A percentile compares a stretch with the other conserved stretches of the same genome.
Conservation (phyloP, 1,140 invertebrate genomes). For the Drosophila elegans region DNA sequence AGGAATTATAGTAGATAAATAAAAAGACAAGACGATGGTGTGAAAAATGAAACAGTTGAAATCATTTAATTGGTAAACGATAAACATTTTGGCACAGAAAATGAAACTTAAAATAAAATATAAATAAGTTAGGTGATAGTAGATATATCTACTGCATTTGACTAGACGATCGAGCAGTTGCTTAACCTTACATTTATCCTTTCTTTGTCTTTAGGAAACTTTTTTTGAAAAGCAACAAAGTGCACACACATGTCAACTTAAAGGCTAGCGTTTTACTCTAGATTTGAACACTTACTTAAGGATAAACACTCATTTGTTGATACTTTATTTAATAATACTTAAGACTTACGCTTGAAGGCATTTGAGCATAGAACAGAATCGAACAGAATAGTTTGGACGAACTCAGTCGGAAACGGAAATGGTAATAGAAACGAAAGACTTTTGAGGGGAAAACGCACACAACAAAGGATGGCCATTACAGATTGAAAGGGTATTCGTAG, state of each 20-base stretch:
- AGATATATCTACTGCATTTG: conserved; percentile 33
- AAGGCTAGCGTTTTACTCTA: conserved; percentile 40
- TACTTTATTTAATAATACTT: conserved; percentile 75
- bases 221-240: conserved; percentile 71
- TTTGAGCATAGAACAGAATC: conserved; percentile 62
- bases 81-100: conserved; percentile 54
- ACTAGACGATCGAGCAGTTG: conserved; percentile 37
- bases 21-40: conserved; percentile 51
- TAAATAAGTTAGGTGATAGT: conserved; percentile 25
- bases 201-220: conserved; percentile 78
- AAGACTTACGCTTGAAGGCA: conserved; percentile 77
- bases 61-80: conserved; percentile 68
- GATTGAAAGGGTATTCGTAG: neutral
- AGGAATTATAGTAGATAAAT: conserved; percentile 27
- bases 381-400: conserved; percentile 13
- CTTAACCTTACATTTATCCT: conserved; percentile 33
- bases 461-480: conserved; percentile 47
- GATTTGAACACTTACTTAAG: conserved; percentile 59
- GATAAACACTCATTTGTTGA: conserved; percentile 62
- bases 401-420: conserved; percentile 37
- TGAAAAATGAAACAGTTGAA: conserved; percentile 63
- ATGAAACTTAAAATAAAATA: conserved; percentile 50
- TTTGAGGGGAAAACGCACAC: conserved; percentile 61
- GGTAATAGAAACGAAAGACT: conserved; percentile 18
- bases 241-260: conserved; percentile 51